Evolutionary conservation across 1,140 invertebrate genomes (phyloP).

Genomic region (Heliconius himera): DNA sequence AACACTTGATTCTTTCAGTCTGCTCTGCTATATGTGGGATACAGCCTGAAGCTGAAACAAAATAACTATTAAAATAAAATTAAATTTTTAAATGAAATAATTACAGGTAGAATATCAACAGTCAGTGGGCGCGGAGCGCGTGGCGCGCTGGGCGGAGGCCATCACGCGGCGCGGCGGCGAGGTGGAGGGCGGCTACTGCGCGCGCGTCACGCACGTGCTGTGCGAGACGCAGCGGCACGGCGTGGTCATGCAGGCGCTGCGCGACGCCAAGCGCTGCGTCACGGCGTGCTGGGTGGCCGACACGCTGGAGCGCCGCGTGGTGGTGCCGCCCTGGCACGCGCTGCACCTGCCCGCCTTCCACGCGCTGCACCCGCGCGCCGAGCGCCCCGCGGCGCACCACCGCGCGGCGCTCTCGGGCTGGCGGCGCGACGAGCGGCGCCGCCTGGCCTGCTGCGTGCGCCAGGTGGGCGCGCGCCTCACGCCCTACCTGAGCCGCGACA

Average conservation of each 20-base stretch:
- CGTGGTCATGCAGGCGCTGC: conserved; percentile 86
- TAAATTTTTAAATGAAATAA: background rate
- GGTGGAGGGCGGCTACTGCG: conserved; percentile 91
- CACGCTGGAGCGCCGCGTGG: conserved; percentile 90
- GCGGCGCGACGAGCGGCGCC: conserved; percentile 89
- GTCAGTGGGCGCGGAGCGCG: conserved; percentile 83
- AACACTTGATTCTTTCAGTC: no score
- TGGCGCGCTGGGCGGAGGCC: conserved; percentile 89
- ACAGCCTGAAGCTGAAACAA: no score
- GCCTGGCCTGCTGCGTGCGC: conserved; percentile 91
- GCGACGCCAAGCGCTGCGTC: conserved; percentile 91
- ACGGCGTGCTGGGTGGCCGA: conserved; percentile 98
- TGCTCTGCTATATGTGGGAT: no score
- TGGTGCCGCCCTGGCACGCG: conserved; percentile 94
- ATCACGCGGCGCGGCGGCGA: conserved; percentile 95
- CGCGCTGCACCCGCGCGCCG: conserved; percentile 91
- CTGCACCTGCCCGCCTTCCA: conserved; percentile 94
- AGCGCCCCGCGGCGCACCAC: conserved; percentile 85
- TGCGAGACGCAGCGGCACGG: conserved; percentile 94
- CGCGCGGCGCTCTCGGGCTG: conserved; percentile 93
- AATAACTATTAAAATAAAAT: no score
- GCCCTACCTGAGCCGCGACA: conserved; percentile 88
- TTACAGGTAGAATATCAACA: conserved; percentile 73
- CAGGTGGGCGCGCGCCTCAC: conserved; percentile 92
- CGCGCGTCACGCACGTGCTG: conserved; percentile 94